Base-by-base conservation (phyloP, 1,140 invertebrate genomes). In the Caenorhabditis latens region DNA sequence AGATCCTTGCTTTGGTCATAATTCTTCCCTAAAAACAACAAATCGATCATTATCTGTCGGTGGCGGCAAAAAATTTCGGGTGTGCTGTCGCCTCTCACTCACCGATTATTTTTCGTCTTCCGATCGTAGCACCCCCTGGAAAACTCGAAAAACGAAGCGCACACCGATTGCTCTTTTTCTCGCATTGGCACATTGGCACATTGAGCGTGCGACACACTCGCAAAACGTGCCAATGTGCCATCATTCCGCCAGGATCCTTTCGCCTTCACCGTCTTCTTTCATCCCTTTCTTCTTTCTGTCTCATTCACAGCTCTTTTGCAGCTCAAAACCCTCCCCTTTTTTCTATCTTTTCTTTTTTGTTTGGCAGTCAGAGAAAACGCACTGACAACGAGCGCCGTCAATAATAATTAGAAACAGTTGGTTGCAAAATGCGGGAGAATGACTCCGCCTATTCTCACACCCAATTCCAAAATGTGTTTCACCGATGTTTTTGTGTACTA, bases 361-460 rank as follows among this genome's bases (percentile, higher is more conserved):
- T 85, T 85, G 67, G 46, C 63, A 79, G 58, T 85, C 84, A 43
- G 42, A 61, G 63, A 83, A 85, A 85, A 85, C 65, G 46, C 71
- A 79, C 71, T 79, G 71, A 50, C 71, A 79, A 79, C 71, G 46
- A 79, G 71, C 46, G 84, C 67, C 84, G 84, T 85, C 84, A 85
- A 85, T 85, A 85, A 85, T 85, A 85, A 85, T 85, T 85, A 85
- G 84, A 85, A 85, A 85, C 84, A 85, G 84, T 85, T 85, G 84
- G 63, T 79, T 79, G 71, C 71, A 79, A 79, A 79, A 50, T 50
- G 46, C 13, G 46, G 19, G n/a, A 79, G n/a, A 43, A 71, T 46
- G 19, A 13, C 40, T 40, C 40, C 71, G 71, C 71, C 71, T 79
- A 50, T 79, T 79, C 71, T 79, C 46, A 79, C 71, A 79, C 71